Conservation (phyloP, 2,888 invertebrate genomes). For the Cheilosia soror region DNA sequence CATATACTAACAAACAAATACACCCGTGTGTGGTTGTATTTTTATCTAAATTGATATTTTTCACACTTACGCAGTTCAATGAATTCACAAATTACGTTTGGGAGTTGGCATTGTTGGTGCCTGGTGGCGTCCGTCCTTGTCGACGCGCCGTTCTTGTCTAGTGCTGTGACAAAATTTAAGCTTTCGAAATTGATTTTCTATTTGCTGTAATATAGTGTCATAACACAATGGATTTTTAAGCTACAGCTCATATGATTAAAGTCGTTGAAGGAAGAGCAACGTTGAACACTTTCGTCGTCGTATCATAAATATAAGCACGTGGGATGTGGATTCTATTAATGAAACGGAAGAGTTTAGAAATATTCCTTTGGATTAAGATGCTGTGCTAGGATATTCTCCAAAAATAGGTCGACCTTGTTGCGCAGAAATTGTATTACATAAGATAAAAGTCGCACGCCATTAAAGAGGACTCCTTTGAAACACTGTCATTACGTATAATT, state of each 20-base stretch:
- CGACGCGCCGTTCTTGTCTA: conserved; percentile 59
- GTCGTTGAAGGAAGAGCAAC: conserved; percentile 30
- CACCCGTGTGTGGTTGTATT: conserved; percentile 57
- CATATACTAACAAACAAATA: conserved; percentile 26
- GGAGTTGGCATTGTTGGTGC: conserved; percentile 80
- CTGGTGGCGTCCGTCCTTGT: conserved; percentile 53
- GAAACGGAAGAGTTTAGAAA: conserved; percentile 9
- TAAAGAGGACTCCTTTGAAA: conserved; percentile 2
- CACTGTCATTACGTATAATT: conserved; percentile 3
- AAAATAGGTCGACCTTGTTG: not conserved
- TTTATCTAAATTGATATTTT: conserved; percentile 84
- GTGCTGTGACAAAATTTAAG: conserved; percentile 67
- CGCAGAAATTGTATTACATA: not conserved
- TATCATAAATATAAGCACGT: conserved; percentile 7
- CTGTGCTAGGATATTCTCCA: not conserved
- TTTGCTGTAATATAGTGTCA: conserved; percentile 53
- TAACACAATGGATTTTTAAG: conserved; percentile 59
- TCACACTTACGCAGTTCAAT: conserved; percentile 84
- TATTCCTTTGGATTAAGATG: not conserved
- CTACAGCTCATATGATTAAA: conserved; percentile 52
- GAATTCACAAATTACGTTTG: conserved; percentile 84
- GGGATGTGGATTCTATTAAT: not conserved
- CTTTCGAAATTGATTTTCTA: conserved; percentile 75
- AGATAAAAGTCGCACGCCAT: conserved; percentile 20
- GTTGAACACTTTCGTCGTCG: conserved; percentile 10